These are phyloP conservation scores for Eupithecia abbreviata DNA, from an alignment of 2,888 invertebrate genomes.

Conservation along the genomic window DNA sequence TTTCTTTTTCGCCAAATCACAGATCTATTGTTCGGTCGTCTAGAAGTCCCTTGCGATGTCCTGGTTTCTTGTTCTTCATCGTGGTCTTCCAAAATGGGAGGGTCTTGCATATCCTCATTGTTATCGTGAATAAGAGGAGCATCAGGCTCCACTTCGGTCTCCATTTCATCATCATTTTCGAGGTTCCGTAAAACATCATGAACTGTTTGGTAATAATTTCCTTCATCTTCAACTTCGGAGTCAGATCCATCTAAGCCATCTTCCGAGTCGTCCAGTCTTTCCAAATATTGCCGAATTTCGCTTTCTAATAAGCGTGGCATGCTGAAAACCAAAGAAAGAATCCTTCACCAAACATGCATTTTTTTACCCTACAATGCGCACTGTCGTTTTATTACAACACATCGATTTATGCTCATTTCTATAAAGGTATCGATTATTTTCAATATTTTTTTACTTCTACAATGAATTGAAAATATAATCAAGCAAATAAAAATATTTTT, in stretches of 20 bases:
- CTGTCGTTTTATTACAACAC: constrained; percentile 44
- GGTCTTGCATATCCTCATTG: constrained; percentile 7
- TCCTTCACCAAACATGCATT: constrained; percentile 53
- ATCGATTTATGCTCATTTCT: not conserved
- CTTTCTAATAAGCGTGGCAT: constrained; percentile 53
- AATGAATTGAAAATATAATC: not conserved
- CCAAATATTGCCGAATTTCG: constrained; percentile 54
- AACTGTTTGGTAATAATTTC: constrained; percentile 48
- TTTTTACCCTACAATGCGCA: constrained; percentile 53
- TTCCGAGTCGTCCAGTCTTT: constrained; percentile 54
- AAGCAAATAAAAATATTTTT: not conserved
- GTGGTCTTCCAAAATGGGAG: not conserved
- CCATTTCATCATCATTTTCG: constrained; percentile 40
- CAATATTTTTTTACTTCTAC: not conserved
- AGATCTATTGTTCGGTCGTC: constrained; percentile 40
- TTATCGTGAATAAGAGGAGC: not conserved
- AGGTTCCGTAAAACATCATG: constrained; percentile 1
- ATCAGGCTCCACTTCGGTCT: constrained; percentile 1
- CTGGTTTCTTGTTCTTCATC: constrained; percentile 36
- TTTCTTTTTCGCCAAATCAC: constrained; percentile 54
- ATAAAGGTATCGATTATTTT: not conserved
- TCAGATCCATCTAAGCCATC: constrained; percentile 50
- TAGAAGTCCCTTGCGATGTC: constrained; percentile 51
- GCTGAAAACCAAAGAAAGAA: constrained; percentile 53
- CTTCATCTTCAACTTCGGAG: constrained; percentile 51